phyloP scores from a whole-genome alignment of 2,113 vertebrate species.

The Azemiops feae region DNA sequence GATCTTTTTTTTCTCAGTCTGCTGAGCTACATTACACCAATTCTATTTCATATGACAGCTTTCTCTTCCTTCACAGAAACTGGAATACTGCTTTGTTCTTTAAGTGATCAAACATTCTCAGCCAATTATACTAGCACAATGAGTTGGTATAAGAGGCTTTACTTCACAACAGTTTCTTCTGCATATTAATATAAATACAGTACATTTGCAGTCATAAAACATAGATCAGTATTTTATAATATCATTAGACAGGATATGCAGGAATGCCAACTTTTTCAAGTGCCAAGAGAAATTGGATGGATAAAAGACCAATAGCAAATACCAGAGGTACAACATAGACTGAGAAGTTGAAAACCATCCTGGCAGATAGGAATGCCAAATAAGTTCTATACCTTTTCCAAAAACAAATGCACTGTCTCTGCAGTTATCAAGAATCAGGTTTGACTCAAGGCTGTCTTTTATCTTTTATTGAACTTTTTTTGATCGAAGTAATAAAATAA shows the following conservation, averaged over 20 bases:
- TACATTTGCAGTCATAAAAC: no score
- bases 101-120: neutral
- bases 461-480: neutral
- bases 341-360: neutral
- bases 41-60: neutral
- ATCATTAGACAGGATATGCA: neutral
- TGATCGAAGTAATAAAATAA: neutral
- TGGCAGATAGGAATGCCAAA: neutral
- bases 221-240: neutral
- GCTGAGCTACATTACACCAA: neutral
- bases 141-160: neutral
- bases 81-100: neutral
- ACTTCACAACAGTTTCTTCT: neutral
- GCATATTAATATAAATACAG: neutral
- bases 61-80: neutral
- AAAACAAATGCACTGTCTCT: neutral
- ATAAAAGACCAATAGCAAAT: neutral
- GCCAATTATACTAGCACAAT: neutral
- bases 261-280: neutral
- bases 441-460: neutral
- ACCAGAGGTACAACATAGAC: neutral
- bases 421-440: neutral
- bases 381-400: neutral
- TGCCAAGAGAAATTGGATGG: neutral
- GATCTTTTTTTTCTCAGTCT: neutral